Evolutionary conservation across 2,113 vertebrate species (phyloP), one percentile per base, ranked within the genome.

Genomic region (Sinocyclocheilus grahami): DNA sequence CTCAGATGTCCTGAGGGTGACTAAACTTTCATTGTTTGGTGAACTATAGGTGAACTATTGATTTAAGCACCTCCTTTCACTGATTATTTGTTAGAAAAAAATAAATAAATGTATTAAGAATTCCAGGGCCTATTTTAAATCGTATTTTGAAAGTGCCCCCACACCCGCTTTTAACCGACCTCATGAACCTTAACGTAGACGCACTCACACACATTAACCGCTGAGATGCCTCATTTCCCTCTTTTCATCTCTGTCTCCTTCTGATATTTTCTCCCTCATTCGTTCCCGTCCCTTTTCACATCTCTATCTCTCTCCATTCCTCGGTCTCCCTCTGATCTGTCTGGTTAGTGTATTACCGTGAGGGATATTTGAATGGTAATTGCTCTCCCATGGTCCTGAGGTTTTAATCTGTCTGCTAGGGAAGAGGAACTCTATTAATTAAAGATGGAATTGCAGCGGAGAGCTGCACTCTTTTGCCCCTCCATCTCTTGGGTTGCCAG

Each of bases 341-440:
- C 82, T 83, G 65, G 46, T 83, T 83, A 83, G 82, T 83, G 65
- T 83, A 37, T 74, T 74, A 72, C 67, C 48, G 51, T 83, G 27
- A 58, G 82, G 67, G 67, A 84, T 86, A 55, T 86, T 86, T 80
- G 77, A 86, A 80, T 86, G 22, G 33, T 71, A 72, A 80, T 86
- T 80, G 84, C 10, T 77, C 37, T 75, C 30, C 63, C 67, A 39
- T 79, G 77, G 30, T 78, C n/a, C 13, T 60, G 33, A 80, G 77
- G 85, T 72, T 79, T 86, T 79, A 67, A 79, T 85, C 84, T 78
- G 74, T 78, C 74, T 78, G 63, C 20, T 78, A 24, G 39, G 18
- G 82, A 74, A 42, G 51, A 84, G 22, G 85, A 86, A 80, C 75
- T 79, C 77, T 71, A 80, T 80, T 72, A 86, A 80, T 24, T 71